Evolutionary conservation across 2,888 invertebrate genomes (phyloP).

Genomic region (Lypha dubia): DNA sequence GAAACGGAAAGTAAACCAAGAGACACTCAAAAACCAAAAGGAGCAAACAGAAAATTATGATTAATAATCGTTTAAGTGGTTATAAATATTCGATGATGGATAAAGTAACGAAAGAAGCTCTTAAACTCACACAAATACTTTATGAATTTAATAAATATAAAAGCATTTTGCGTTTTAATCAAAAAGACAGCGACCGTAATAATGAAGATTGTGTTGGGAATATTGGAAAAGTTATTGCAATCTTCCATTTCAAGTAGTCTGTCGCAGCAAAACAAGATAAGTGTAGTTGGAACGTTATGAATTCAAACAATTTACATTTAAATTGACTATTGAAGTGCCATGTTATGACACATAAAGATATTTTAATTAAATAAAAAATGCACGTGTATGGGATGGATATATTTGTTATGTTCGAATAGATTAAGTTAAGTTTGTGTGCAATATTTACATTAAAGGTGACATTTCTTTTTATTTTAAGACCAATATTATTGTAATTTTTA

Average conservation of each 20-base stretch:
- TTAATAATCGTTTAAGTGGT: conserved; percentile 29
- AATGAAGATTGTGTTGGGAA: not conserved
- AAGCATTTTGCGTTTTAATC: conserved; percentile 41
- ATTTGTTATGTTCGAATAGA: not conserved
- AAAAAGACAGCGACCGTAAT: not conserved
- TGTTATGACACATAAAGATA: not conserved
- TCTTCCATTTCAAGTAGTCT: not conserved
- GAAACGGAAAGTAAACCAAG: not conserved
- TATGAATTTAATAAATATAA: conserved; percentile 59
- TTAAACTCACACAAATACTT: not conserved
- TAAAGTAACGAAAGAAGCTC: not conserved
- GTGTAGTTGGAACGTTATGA: not conserved
- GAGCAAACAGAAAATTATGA: conserved; percentile 38
- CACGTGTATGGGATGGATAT: not conserved
- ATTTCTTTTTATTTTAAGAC: not conserved
- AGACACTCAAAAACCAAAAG: not conserved
- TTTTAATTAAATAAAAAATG: conserved; percentile 53
- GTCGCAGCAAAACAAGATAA: not conserved
- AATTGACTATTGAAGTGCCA: conserved; percentile 11
- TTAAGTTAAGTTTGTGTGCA: not conserved
- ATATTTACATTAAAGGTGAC: not conserved
- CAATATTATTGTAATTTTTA: too few species aligned
- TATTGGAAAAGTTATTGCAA: conserved; percentile 18
- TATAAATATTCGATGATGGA: conserved; percentile 34
- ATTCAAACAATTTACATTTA: conserved; percentile 42